Evolutionary conservation across 1,140 invertebrate species (phyloP).

Genomic region (Tetragonula clypearis): DNA sequence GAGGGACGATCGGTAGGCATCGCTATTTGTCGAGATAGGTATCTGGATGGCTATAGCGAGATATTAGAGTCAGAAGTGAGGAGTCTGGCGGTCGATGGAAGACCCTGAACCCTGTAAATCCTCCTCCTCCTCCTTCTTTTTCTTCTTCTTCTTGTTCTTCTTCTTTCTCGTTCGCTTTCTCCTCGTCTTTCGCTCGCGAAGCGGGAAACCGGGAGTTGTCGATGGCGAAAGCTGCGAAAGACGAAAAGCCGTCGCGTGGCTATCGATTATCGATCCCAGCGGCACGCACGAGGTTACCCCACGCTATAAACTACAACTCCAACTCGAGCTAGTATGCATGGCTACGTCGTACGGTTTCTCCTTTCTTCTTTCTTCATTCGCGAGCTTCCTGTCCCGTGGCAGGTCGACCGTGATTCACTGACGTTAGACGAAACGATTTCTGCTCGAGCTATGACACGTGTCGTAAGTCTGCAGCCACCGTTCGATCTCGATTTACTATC

Average conservation of each 20-base stretch:
- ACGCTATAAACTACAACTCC: conserved; percentile 6
- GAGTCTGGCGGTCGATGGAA: conserved; percentile 48
- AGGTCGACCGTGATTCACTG: background rate
- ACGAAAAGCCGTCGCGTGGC: conserved; percentile 42
- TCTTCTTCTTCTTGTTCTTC: background rate
- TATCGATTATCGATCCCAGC: conserved; percentile 40
- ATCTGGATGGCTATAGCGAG: conserved; percentile 68
- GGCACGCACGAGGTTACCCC: conserved; percentile 10
- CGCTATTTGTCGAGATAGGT: conserved; percentile 71
- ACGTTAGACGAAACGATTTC: background rate
- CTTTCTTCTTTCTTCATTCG: conserved; percentile 1
- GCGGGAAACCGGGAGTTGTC: conserved; percentile 38
- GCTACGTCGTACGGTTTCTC: background rate
- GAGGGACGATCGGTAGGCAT: conserved; percentile 64
- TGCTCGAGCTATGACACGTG: background rate
- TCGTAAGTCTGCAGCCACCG: background rate
- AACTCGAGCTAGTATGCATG: background rate
- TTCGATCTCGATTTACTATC: background rate
- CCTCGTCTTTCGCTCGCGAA: conserved; percentile 15
- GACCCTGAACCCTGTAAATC: conserved; percentile 48
- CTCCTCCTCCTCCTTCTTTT: conserved; percentile 3
- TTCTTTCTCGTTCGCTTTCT: background rate
- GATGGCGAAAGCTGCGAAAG: conserved; percentile 26
- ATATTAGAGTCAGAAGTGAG: conserved; percentile 64
- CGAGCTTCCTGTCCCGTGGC: background rate